Base-by-base conservation (phyloP, 2,797 vertebrate species). In the Coccyzus lansbergi region DNA sequence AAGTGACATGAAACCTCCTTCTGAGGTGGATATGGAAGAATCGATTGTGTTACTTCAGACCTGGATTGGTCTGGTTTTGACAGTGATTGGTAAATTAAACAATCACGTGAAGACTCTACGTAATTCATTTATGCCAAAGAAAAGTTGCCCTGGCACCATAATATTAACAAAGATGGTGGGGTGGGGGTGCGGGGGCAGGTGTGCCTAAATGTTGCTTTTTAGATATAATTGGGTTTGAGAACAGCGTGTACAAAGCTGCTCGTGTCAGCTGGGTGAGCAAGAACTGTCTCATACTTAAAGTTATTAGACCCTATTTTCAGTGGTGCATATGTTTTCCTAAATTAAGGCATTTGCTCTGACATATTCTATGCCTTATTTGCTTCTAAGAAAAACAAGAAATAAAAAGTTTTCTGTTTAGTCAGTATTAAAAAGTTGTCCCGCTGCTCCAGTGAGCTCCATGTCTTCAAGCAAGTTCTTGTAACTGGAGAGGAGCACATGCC, bases 21-120 rank as follows among this genome's bases (percentile, higher is more conserved):
- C 52, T 77, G 64, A 62, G 46, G 8, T 3, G 44, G 49, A 78
- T 67, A 48, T 12, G 15, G 64, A 49, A 74, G 53, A 51, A 44
- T 10, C 20, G 42, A 38, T 36, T 69, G 80, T 65, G 69, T 56
- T 55, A 10, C 38, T 83, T 80, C 38, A 86, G 34, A 48, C 26
- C 22, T 36, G 38, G 38, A 9, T 49, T 4, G 2, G 14, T 68
- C 42, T 44, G 59, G 40, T 65, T 83, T 67, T 67, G 48, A 9
- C 59, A 58, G 34, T 15, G 9, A 46, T 15, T 4, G 4, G 42
- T 80, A 20, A 86, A 79, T 11, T 64, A 65, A 88, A 13, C 55
- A 51, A 44, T 26, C 1, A 0, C 42, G 10, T 29, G 34, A 67
- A 62, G 49, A 48, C 13, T 29, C 16, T 16, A 13, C 0, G 0